Evolutionary conservation across 2,113 vertebrate genomes (phyloP), one percentile per base, ranked within the genome.

Genomic region (Carlito syrichta): DNA sequence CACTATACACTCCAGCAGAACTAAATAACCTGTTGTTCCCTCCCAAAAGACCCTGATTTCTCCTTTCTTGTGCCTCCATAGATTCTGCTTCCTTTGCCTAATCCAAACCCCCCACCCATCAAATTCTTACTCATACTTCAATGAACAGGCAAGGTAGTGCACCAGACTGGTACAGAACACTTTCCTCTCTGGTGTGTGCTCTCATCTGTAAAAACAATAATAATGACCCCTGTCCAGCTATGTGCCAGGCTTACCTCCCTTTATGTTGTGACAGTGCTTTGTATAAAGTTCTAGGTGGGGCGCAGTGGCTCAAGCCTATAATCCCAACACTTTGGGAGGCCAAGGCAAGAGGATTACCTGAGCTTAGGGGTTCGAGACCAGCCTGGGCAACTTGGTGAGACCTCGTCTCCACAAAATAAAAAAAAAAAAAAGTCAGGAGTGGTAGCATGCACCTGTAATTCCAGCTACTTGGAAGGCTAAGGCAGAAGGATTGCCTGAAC

Each of bases 191-290:
- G 54, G 56, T 20, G 58, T 38, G 38, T 82, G 71, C 91, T 69
- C 86, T 93, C 40, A 19, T 68, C 35, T 63, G n/a, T 54, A 25
- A 85, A 73, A 86, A 73, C 77, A 93, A 40, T 20, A 13, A 71
- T 16, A 5, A 20, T 27, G 58, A 84, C n/a, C 9, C 43, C 78
- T 54, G 32, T 63, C 40, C 32, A 38, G 76, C 68, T 82, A 48
- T n/a, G 73, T 56, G 4, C 71, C 87, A 87, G 22, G 23, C 27
- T 85, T 73, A 45, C 40, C 60, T 68, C 78, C 45, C 63, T 77
- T 60, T 45, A 83, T 17, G 22, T 25, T 76, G 23, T 60, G 79
- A 78, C 68, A 87, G 69, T 83, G 63, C 62, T 86, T 93, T 93
- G n/a, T n/a, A n/a, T n/a, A n/a, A n/a, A n/a, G n/a, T n/a, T n/a